Evolutionary conservation across 2,888 invertebrate genomes (phyloP), one percentile per base, ranked within the genome.

Genomic region (Pseudococcus jackbeardsleyi): DNA sequence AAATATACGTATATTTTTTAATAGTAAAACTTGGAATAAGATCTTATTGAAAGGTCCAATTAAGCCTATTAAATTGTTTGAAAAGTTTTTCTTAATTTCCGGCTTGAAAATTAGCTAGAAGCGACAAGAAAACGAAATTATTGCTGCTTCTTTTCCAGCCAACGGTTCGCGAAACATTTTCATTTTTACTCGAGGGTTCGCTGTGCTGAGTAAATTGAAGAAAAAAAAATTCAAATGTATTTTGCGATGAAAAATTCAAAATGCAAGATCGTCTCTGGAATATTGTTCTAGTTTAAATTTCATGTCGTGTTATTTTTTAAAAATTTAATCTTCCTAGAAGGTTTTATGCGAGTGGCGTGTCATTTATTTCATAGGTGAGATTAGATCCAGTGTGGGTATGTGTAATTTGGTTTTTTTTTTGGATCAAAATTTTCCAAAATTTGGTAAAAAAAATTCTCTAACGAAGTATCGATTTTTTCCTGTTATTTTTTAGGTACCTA

Each of bases 111-210:
- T 72, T 72, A 72, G 33, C 72, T 33, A 72, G n/a, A 33, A 72
- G 72, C 72, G 72, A 72, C 72, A 72, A 39, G 72, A 72, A 72
- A 72, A 72, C 39, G 72, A 72, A 72, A 72, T 72, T 72, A 72
- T 72, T 72, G 33, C 33, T 59, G 72, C 72, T 72, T 33, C 72
- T 72, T 72, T 72, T 33, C 26, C 26, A 33, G 26, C 33, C 72
- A 72, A 72, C 72, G 72, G 59, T 72, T 72, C 39, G 39, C 72
- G 12, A 72, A 72, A 11, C 33, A 72, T 72, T 72, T 72, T 39
- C 72, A 72, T 72, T 72, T 72, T 39, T 17, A 39, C 33, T 39
- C 72, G 72, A 26, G 39, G 15, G 15, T 17, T 72, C 33, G 72
- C 5, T 72, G 7, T 33, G 33, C 19, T n/a, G 19, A 72, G 15